Percentiles rank a stretch among this genome's conserved stretches.
Conservation (phyloP, 2,888 invertebrate genomes). For the Hyposoter dolosus region DNA sequence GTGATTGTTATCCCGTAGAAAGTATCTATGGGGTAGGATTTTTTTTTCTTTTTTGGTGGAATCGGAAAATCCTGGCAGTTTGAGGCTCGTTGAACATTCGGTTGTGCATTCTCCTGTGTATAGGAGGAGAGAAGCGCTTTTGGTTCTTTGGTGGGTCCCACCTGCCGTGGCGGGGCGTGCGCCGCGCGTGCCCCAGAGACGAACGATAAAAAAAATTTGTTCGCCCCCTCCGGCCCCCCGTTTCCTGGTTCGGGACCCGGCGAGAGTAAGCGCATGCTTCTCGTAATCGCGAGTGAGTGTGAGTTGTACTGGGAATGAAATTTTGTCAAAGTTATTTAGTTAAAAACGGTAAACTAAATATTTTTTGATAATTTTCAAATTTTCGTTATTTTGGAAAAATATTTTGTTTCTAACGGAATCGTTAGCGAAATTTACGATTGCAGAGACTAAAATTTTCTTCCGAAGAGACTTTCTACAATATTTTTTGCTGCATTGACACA, state of each 20-base stretch:
- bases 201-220: slow-evolving; percentile 66
- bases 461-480: too few species aligned
- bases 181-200: slow-evolving; percentile 67
- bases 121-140: slow-evolving; percentile 14
- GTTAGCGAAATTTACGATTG: too few species aligned
- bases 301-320: too few species aligned
- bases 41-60: slow-evolving; percentile 19
- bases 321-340: too few species aligned
- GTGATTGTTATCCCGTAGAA: slow-evolving; percentile 12
- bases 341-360: too few species aligned
- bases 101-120: background rate
- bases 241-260: slow-evolving; percentile 76
- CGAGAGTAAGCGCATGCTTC: slow-evolving; percentile 75
- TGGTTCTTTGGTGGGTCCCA: slow-evolving; percentile 67
- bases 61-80: slow-evolving; percentile 26
- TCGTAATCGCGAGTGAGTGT: slow-evolving; percentile 27
- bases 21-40: slow-evolving; percentile 19
- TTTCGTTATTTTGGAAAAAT: too few species aligned
- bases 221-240: slow-evolving; percentile 54
- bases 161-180: slow-evolving; percentile 72
- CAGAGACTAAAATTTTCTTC: too few species aligned
- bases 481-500: too few species aligned
- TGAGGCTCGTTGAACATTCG: slow-evolving; percentile 8
- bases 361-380: too few species aligned
- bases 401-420: too few species aligned